These are phyloP conservation scores for Morpho achilles DNA, from an alignment of 2,888 invertebrate genomes.

Conservation along the genomic window DNA sequence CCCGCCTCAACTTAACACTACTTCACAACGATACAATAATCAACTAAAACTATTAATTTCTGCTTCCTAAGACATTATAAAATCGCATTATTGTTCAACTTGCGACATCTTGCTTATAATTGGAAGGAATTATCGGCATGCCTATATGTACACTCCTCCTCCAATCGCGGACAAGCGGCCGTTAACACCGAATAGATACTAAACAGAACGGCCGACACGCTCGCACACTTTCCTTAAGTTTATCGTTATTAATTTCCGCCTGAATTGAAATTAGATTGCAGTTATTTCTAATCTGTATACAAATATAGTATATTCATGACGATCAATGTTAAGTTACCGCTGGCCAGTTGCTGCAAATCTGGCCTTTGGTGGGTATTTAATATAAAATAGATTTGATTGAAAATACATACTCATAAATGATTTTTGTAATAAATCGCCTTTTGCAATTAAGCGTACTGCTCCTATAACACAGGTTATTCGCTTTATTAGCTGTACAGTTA, in stretches of 20 bases:
- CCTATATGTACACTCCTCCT: constrained; percentile 57
- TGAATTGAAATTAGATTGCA: neutral
- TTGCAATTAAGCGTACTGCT: constrained; percentile 8
- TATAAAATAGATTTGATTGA: neutral
- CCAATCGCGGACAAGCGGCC: constrained; percentile 34
- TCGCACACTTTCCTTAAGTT: constrained; percentile 12
- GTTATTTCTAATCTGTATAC: neutral
- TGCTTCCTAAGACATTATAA: constrained; percentile 62
- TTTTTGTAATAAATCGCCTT: neutral
- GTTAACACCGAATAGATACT: constrained; percentile 19
- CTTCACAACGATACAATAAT: constrained; percentile 74
- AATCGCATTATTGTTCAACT: constrained; percentile 47
- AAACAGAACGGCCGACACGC: constrained; percentile 22
- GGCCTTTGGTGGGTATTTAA: constrained; percentile 7
- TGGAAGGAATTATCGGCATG: constrained; percentile 71
- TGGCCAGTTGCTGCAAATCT: constrained; percentile 9
- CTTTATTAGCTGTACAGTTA: constrained; percentile 23
- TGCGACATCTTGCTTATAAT: constrained; percentile 55
- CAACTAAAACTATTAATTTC: constrained; percentile 72
- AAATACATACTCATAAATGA: no score
- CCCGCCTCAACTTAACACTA: constrained; percentile 66
- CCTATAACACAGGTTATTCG: constrained; percentile 11
- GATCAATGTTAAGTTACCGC: constrained; percentile 1
- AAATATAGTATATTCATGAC: neutral
- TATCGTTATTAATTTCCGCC: constrained; percentile 3